phyloP scores from a whole-genome alignment of 2,113 vertebrate genomes.

The Psilopogon haemacephalus region DNA sequence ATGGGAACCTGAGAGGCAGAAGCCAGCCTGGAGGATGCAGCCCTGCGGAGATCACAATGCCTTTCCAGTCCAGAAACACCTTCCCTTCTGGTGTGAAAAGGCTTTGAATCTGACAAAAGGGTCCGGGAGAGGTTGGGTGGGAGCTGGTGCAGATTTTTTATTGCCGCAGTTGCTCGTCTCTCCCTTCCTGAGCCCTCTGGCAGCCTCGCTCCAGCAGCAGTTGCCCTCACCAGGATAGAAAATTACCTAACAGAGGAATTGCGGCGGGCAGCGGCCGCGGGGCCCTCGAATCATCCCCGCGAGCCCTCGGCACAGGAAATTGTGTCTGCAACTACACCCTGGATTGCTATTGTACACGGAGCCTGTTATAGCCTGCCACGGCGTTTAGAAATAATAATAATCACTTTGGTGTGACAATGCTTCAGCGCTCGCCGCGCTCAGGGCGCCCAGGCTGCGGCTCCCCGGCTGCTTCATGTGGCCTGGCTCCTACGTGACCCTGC shows the following conservation, averaged over 20 bases:
- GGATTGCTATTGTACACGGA: conserved; percentile 47
- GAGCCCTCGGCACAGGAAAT: conserved; percentile 62
- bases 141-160: conserved; percentile 73
- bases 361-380: conserved; percentile 14
- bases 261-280: background rate
- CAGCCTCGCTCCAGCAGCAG: conserved; percentile 54
- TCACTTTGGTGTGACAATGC: conserved; percentile 29
- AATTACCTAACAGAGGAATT: conserved; percentile 74
- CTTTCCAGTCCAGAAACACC: conserved; percentile 16
- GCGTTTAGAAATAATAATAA: conserved; percentile 49
- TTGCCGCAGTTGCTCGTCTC: conserved; percentile 73
- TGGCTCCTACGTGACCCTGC: background rate
- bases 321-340: conserved; percentile 58
- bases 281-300: conserved; percentile 55
- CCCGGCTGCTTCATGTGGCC: background rate
- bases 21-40: conserved; percentile 7
- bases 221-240: conserved; percentile 67
- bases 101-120: conserved; percentile 27
- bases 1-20: background rate
- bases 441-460: conserved; percentile 21
- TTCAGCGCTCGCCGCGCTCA: conserved; percentile 11
- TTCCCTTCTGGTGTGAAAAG: conserved; percentile 46
- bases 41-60: conserved; percentile 20
- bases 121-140: conserved; percentile 74
- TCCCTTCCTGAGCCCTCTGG: conserved; percentile 79